phyloP scores from a whole-genome alignment of 1,140 invertebrate species.

The Lordiphosa clarofinis region DNA sequence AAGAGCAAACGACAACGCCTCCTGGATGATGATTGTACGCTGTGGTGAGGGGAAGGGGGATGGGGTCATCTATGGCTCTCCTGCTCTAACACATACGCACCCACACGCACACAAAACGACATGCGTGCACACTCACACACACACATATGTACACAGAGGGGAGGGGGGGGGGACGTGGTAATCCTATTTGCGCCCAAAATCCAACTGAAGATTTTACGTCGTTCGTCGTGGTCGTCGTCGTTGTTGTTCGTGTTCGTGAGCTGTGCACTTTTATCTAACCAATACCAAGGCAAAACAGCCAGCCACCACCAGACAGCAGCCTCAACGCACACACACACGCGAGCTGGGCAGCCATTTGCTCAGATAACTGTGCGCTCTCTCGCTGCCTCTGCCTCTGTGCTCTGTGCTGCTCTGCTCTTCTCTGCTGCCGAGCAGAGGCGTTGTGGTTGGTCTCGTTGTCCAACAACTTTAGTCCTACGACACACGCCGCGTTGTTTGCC shows the following conservation, averaged over 20 bases:
- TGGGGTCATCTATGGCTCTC: constrained; percentile 12
- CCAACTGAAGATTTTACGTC: constrained; percentile 44
- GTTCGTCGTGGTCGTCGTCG: constrained; percentile 13
- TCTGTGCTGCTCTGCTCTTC: constrained; percentile 11
- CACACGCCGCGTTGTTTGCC: no score
- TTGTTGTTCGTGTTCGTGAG: no score
- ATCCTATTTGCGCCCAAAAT: constrained; percentile 71
- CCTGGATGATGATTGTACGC: constrained; percentile 23
- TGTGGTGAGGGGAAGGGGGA: not conserved
- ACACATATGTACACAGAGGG: constrained; percentile 2
- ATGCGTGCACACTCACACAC: constrained; percentile 7
- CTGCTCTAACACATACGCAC: constrained; percentile 17
- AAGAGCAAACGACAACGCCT: constrained; percentile 5
- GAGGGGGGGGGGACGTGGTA: constrained; percentile 32
- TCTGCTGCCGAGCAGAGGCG: constrained; percentile 4
- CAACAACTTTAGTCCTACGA: no score
- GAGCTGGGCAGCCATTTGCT: constrained; percentile 31
- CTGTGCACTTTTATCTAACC: constrained; percentile 67
- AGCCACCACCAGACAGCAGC: constrained; percentile 27
- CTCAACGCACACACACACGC: constrained; percentile 22
- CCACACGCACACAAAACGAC: constrained; percentile 16
- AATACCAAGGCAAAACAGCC: constrained; percentile 46
- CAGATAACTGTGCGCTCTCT: constrained; percentile 36
- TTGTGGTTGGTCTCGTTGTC: no score
- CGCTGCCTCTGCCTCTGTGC: constrained; percentile 25